These are phyloP conservation scores for Polydesmus complanatus DNA, from an alignment of 2,888 invertebrate genomes.

Conservation along the genomic window DNA sequence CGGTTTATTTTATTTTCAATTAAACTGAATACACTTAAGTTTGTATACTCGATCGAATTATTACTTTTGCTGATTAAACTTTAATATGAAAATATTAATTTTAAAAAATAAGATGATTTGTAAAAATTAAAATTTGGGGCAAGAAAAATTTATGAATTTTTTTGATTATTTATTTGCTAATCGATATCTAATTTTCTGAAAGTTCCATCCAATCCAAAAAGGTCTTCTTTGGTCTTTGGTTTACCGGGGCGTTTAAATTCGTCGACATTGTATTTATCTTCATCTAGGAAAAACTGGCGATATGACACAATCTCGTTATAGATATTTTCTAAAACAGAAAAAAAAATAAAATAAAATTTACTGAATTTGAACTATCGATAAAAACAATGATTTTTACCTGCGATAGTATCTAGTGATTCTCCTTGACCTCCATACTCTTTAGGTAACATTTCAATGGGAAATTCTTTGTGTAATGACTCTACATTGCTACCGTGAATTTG, in stretches of 20 bases:
- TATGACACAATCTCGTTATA: neutral
- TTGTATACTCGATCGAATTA: no score
- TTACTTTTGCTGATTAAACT: no score
- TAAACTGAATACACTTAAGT: no score
- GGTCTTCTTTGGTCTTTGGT: slow-evolving; percentile 63
- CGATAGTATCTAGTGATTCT: slow-evolving; percentile 32
- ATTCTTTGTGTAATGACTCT: slow-evolving; percentile 35
- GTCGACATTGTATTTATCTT: slow-evolving; percentile 45
- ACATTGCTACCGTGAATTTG: slow-evolving; percentile 37
- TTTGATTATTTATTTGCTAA: no score
- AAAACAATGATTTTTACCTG: slow-evolving; percentile 24
- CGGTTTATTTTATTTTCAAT: no score
- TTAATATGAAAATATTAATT: no score
- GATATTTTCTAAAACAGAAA: neutral
- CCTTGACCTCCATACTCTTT: slow-evolving; percentile 43
- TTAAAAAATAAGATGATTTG: no score
- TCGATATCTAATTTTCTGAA: slow-evolving; percentile 68
- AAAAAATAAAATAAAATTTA: neutral
- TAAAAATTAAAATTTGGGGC: no score
- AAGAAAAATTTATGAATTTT: no score
- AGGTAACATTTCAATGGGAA: slow-evolving; percentile 42
- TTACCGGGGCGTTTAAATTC: slow-evolving; percentile 62
- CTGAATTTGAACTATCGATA: neutral
- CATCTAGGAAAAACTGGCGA: slow-evolving; percentile 36
- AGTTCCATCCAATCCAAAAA: slow-evolving; percentile 79